Percentiles rank a stretch among this genome's conserved stretches.
Conservation (phyloP, 2,113 vertebrate genomes). For the Hirundichthys speculiger region DNA sequence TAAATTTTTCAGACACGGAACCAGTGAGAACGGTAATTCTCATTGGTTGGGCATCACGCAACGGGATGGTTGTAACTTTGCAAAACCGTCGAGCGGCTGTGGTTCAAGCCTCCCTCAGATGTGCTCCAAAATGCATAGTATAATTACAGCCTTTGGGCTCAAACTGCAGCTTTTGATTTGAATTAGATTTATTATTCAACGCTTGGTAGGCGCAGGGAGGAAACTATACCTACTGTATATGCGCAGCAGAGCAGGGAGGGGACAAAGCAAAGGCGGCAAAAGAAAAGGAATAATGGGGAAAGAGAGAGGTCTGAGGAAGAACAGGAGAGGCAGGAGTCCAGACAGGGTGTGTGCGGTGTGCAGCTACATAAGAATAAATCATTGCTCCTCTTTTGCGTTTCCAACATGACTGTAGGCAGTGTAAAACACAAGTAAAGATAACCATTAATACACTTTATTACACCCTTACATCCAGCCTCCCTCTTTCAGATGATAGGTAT, state of each 20-base stretch:
- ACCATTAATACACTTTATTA: constrained; percentile 54
- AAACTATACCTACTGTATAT: neutral
- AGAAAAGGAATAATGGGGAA: neutral
- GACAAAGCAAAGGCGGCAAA: neutral
- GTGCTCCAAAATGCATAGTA: too few relatives aligned
- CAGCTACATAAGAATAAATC: constrained; percentile 49
- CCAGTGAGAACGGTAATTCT: too few relatives aligned
- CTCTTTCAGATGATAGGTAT: constrained; percentile 15
- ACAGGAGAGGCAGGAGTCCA: constrained; percentile 27
- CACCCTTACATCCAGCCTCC: constrained; percentile 39
- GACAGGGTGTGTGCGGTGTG: constrained; percentile 29
- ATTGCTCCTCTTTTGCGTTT: constrained; percentile 32
- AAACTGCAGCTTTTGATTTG: too few relatives aligned
- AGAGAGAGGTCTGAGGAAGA: neutral
- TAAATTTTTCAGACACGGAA: too few relatives aligned
- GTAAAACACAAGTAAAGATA: constrained; percentile 49
- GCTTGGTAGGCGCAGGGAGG: constrained; percentile 2
- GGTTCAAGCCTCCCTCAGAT: too few relatives aligned
- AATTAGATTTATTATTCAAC: too few relatives aligned
- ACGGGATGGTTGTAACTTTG: too few relatives aligned
- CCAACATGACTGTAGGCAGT: constrained; percentile 39
- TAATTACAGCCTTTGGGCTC: too few relatives aligned
- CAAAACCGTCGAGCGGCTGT: too few relatives aligned
- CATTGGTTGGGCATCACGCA: too few relatives aligned
- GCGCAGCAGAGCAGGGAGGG: neutral